A percentile compares a stretch with the other conserved stretches of the same genome.
Evolutionary conservation across 2,888 invertebrate species (phyloP).

Genomic region (Ceratothoa steindachneri): DNA sequence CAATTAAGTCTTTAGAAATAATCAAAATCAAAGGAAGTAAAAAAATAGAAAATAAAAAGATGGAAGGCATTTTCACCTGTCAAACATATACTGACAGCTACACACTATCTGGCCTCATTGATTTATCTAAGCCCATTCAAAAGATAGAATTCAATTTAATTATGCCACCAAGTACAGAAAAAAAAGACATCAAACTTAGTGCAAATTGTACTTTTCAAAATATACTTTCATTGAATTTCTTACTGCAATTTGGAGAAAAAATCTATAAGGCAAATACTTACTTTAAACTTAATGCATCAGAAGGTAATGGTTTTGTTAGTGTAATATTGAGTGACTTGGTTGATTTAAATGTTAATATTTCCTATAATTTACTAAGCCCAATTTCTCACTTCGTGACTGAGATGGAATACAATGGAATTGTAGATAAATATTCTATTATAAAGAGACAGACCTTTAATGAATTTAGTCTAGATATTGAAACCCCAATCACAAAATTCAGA

Average conservation of each 20-base stretch:
- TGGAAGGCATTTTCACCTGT: neutral
- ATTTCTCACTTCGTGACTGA: constrained; percentile 19
- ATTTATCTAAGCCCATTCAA: too few relatives aligned
- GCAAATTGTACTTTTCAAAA: neutral
- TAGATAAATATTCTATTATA: constrained; percentile 20
- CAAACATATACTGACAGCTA: neutral
- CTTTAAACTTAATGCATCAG: neutral
- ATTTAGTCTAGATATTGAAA: constrained; percentile 17
- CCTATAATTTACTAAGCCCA: constrained; percentile 23
- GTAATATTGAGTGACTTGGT: neutral
- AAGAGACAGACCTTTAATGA: constrained; percentile 22
- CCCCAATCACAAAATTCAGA: constrained; percentile 30
- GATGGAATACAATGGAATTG: constrained; percentile 8
- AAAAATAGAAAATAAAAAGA: neutral
- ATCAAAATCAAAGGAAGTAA: neutral
- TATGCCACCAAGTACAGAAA: neutral
- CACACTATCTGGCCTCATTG: neutral
- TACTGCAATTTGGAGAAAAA: neutral
- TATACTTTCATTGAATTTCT: neutral
- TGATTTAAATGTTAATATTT: neutral
- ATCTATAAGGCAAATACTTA: neutral
- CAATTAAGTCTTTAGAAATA: neutral
- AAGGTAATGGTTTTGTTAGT: neutral
- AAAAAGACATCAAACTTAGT: neutral
- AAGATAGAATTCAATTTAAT: too few relatives aligned